These are phyloP conservation scores for Cheilosia vulpina DNA, from an alignment of 2,888 invertebrate species.

Conservation along the genomic window DNA sequence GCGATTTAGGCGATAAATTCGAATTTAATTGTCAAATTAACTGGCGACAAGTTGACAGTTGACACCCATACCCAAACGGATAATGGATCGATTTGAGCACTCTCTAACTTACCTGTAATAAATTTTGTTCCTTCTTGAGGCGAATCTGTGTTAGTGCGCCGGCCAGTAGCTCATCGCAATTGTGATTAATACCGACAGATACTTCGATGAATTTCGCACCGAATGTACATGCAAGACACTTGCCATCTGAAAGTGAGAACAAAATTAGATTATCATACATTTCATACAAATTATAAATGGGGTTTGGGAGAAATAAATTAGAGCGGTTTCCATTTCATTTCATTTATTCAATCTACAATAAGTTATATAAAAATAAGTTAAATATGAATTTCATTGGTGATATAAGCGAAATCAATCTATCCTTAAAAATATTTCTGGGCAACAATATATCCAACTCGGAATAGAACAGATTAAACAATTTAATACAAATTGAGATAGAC, in stretches of 20 bases:
- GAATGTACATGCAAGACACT: constrained; percentile 94
- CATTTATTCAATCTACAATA: too few relatives aligned
- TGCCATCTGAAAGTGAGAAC: constrained; percentile 90
- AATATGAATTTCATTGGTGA: too few relatives aligned
- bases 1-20: constrained; percentile 13
- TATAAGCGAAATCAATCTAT: too few relatives aligned
- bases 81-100: constrained; percentile 14
- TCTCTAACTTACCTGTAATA: constrained; percentile 81
- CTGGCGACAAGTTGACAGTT: not conserved
- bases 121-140: constrained; percentile 89
- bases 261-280: not conserved
- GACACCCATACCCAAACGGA: constrained; percentile 21
- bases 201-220: constrained; percentile 97
- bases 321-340: too few relatives aligned
- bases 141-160: constrained; percentile 96
- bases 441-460: too few relatives aligned
- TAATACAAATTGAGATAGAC: too few relatives aligned
- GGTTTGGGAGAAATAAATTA: too few relatives aligned
- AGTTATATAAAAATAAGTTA: too few relatives aligned
- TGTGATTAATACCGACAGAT: constrained; percentile 98
- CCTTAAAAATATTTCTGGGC: too few relatives aligned
- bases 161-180: constrained; percentile 97
- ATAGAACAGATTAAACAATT: too few relatives aligned
- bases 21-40: constrained; percentile 25
- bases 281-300: too few relatives aligned